phyloP scores from a whole-genome alignment of 2,888 invertebrate species.

The Aphidoletes aphidimyza region DNA sequence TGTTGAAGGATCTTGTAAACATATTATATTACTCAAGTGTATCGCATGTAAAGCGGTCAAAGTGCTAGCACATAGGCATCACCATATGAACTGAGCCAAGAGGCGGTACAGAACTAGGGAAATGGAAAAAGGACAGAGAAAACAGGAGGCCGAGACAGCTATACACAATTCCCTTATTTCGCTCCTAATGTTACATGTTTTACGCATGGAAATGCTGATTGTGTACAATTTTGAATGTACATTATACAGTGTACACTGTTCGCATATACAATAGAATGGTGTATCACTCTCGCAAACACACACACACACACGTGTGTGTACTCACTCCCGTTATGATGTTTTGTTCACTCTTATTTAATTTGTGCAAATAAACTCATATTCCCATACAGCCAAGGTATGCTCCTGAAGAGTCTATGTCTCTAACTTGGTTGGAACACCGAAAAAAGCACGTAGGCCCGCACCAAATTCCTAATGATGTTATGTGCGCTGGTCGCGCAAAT shows the following conservation, averaged over 20 bases:
- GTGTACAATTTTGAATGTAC: neutral
- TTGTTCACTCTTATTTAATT: constrained; percentile 47
- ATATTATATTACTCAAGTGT: neutral
- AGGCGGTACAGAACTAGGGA: neutral
- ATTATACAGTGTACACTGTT: no score
- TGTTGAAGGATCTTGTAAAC: constrained; percentile 15
- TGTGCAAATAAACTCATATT: constrained; percentile 24
- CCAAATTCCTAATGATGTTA: neutral
- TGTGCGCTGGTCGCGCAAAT: neutral
- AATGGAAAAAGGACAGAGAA: neutral
- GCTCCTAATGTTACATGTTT: neutral
- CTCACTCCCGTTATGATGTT: neutral
- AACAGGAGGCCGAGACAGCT: neutral
- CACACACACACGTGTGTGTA: no score
- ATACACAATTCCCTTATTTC: constrained; percentile 26
- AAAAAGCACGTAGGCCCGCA: constrained; percentile 17
- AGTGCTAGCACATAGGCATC: neutral
- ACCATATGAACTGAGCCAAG: neutral
- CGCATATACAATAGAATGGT: neutral
- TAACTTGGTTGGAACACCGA: neutral
- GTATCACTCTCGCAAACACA: no score
- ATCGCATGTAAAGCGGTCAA: constrained; percentile 2
- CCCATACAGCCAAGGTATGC: neutral
- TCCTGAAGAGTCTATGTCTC: neutral
- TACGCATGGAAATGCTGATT: neutral